These are phyloP conservation scores for Epinephelus cyanopodus DNA, from an alignment of 2,113 vertebrate genomes.

Conservation along the genomic window DNA sequence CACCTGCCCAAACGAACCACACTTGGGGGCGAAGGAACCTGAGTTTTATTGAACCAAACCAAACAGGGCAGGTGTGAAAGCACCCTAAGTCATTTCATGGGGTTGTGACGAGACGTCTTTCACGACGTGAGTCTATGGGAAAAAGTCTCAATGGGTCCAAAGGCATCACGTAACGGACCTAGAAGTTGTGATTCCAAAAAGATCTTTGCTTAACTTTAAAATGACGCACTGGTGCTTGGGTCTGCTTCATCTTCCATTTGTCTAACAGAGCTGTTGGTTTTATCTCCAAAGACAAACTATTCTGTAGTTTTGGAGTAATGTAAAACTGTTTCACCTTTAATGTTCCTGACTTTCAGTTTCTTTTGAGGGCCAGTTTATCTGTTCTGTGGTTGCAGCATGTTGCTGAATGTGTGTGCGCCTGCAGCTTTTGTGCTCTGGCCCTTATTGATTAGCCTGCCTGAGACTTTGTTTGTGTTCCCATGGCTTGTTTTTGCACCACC, in stretches of 20 bases:
- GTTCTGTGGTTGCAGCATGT: slow-evolving; percentile 28
- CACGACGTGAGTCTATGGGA: too few species aligned
- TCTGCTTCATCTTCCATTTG: not conserved
- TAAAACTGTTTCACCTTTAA: not conserved
- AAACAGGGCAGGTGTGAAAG: too few species aligned
- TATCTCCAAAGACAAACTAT: not conserved
- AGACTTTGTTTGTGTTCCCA: slow-evolving; percentile 57
- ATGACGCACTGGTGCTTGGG: not conserved
- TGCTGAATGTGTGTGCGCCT: slow-evolving; percentile 14
- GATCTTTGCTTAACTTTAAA: not conserved
- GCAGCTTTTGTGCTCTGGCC: slow-evolving; percentile 40
- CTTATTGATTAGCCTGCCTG: slow-evolving; percentile 66
- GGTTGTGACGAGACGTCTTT: too few species aligned
- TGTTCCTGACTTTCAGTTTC: not conserved
- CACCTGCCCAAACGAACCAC: too few species aligned
- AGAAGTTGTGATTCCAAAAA: too few species aligned
- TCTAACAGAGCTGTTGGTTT: not conserved
- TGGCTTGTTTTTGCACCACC: slow-evolving; percentile 58
- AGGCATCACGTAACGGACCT: too few species aligned
- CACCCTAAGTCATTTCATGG: too few species aligned
- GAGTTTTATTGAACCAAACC: too few species aligned
- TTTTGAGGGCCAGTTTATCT: not conserved
- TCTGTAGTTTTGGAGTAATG: not conserved
- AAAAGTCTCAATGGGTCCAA: too few species aligned
- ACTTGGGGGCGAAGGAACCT: too few species aligned